A percentile compares a stretch with the other conserved stretches of the same genome.
Evolutionary conservation across 2,888 invertebrate species (phyloP).

Genomic region (Bembecia ichneumoniformis): DNA sequence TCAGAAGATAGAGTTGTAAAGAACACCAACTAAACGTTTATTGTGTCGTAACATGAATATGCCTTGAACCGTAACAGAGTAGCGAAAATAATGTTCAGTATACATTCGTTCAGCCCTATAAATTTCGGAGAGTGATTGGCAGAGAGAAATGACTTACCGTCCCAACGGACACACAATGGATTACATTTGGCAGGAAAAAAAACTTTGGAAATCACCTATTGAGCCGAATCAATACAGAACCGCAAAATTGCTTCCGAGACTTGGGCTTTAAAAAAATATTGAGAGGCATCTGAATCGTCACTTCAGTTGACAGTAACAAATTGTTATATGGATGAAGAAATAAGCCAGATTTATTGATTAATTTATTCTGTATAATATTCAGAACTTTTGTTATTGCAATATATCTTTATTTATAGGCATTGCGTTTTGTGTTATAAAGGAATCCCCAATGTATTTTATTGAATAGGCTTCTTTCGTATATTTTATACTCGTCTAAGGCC

Average conservation of each 20-base stretch:
- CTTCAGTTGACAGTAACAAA: neutral
- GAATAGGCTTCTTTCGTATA: no score
- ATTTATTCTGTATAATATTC: no score
- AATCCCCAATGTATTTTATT: no score
- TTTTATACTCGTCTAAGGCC: no score
- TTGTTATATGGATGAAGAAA: no score
- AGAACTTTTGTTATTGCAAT: no score
- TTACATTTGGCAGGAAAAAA: neutral
- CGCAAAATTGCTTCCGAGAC: neutral
- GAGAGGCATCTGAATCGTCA: neutral
- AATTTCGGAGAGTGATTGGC: neutral
- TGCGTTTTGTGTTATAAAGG: no score
- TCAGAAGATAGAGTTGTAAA: no score
- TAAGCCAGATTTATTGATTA: no score
- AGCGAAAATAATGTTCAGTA: neutral
- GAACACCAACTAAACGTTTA: no score
- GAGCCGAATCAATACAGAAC: neutral
- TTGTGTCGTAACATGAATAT: neutral
- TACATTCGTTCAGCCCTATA: neutral
- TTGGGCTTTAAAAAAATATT: neutral
- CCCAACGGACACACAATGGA: conserved; percentile 1
- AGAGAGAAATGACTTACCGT: conserved; percentile 1
- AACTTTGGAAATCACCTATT: neutral
- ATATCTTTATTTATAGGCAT: no score
- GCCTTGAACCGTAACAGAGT: neutral